Percentiles rank a stretch among this genome's conserved stretches.
These are phyloP conservation scores for Steinernema khuongi DNA, from an alignment of 1,140 invertebrate species.

Conservation along the genomic window DNA sequence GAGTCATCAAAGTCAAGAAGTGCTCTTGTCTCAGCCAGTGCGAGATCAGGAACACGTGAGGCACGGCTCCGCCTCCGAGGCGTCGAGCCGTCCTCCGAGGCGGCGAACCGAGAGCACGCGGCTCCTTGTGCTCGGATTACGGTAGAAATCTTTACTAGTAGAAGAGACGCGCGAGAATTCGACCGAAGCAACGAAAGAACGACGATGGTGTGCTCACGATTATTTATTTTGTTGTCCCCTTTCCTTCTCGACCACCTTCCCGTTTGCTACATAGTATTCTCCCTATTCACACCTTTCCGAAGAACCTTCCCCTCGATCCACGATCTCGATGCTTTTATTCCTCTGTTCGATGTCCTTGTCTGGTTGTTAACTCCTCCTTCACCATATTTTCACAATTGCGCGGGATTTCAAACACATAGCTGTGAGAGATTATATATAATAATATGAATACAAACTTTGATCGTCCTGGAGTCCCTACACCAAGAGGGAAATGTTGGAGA, in stretches of 20 bases:
- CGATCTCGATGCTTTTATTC: slow-evolving; percentile 16
- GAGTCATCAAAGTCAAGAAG: background rate
- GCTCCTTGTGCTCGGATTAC: slow-evolving; percentile 4
- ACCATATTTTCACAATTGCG: slow-evolving; percentile 4
- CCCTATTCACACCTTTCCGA: background rate
- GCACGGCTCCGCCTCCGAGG: background rate
- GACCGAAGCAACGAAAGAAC: background rate
- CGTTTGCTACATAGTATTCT: background rate
- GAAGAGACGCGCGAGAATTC: background rate
- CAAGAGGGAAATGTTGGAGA: too few species aligned
- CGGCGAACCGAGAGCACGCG: too few species aligned
- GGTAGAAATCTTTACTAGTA: background rate
- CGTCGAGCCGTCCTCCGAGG: too few species aligned
- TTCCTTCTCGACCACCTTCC: background rate
- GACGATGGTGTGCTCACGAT: slow-evolving; percentile 5
- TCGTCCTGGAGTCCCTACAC: too few species aligned
- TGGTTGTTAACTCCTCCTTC: slow-evolving; percentile 9
- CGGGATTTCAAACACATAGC: background rate
- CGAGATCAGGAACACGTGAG: background rate
- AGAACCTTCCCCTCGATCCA: background rate
- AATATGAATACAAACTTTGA: background rate
- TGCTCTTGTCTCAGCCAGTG: background rate
- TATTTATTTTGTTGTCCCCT: slow-evolving; percentile 7
- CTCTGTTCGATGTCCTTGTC: slow-evolving; percentile 1
- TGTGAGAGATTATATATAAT: slow-evolving; percentile 13